phyloP scores from a whole-genome alignment of 2,797 vertebrate species.

The Monodelphis domestica region DNA sequence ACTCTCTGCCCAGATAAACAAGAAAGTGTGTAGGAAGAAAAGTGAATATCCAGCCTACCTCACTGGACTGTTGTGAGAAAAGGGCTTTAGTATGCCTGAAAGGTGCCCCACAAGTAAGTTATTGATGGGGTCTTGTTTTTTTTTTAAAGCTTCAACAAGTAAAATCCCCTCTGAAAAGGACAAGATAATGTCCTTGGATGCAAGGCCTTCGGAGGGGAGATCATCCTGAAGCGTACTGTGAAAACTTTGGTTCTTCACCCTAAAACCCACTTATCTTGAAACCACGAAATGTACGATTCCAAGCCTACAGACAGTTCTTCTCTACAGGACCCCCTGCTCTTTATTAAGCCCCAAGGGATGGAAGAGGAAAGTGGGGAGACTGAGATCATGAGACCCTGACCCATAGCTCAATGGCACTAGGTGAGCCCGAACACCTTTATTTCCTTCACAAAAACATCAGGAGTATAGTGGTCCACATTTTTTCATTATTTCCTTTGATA shows the following conservation, averaged over 20 bases:
- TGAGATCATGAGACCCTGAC: no score
- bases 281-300: not conserved
- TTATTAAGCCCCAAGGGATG: not conserved
- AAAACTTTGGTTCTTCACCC: not conserved
- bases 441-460: not conserved
- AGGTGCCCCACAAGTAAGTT: not conserved
- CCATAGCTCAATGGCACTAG: no score
- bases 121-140: not conserved
- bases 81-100: not conserved
- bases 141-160: not conserved
- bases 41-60: not conserved
- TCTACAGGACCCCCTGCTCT: not conserved
- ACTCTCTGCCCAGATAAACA: constrained; percentile 49
- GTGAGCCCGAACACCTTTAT: not conserved
- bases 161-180: not conserved
- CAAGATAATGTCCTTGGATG: not conserved
- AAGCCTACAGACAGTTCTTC: no score
- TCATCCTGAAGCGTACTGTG: not conserved
- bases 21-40: not conserved
- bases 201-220: not conserved
- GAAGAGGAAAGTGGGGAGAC: constrained; percentile 12
- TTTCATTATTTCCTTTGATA: no score
- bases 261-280: not conserved
- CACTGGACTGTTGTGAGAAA: not conserved
- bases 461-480: not conserved